Percentiles rank a stretch among this genome's conserved stretches.
phyloP scores from a whole-genome alignment of 2,888 invertebrate species.

The Cactoblastis cactorum region DNA sequence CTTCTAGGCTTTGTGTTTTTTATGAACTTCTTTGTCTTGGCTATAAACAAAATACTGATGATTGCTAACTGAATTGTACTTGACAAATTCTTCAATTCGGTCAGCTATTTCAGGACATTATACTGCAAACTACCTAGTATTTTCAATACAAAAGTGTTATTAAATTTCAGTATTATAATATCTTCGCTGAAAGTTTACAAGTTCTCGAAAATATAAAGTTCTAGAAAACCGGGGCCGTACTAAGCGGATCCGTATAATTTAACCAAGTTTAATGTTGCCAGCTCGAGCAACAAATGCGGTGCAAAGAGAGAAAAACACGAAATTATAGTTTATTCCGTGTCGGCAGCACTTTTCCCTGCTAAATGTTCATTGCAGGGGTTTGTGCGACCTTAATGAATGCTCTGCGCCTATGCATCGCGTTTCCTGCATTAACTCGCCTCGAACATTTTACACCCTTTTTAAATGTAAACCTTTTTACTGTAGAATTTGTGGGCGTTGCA shows the following conservation, averaged over 20 bases:
- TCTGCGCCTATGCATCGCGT: conserved; percentile 38
- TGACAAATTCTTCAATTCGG: background rate
- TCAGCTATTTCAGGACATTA: background rate
- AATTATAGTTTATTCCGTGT: conserved; percentile 44
- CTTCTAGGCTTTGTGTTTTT: background rate
- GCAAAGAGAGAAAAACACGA: conserved; percentile 31
- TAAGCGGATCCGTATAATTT: conserved; percentile 7
- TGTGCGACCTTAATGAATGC: conserved; percentile 59
- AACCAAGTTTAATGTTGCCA: conserved; percentile 26
- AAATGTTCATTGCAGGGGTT: conserved; percentile 41
- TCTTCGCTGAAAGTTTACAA: background rate
- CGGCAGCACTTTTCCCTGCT: conserved; percentile 38
- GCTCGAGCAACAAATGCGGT: conserved; percentile 27
- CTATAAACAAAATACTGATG: background rate
- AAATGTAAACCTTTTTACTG: conserved; percentile 1
- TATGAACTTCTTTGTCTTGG: background rate
- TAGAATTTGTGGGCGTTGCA: background rate
- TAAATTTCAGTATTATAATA: too few species aligned
- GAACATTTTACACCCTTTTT: conserved; percentile 43
- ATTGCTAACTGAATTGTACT: too few species aligned
- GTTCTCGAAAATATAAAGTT: background rate
- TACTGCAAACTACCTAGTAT: too few species aligned
- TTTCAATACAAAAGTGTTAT: too few species aligned
- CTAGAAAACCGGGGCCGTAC: background rate
- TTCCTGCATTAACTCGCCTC: conserved; percentile 35